A percentile compares a stretch with the other conserved stretches of the same genome.
Conservation (phyloP, 2,888 invertebrate species). For the Vanessa cardui region DNA sequence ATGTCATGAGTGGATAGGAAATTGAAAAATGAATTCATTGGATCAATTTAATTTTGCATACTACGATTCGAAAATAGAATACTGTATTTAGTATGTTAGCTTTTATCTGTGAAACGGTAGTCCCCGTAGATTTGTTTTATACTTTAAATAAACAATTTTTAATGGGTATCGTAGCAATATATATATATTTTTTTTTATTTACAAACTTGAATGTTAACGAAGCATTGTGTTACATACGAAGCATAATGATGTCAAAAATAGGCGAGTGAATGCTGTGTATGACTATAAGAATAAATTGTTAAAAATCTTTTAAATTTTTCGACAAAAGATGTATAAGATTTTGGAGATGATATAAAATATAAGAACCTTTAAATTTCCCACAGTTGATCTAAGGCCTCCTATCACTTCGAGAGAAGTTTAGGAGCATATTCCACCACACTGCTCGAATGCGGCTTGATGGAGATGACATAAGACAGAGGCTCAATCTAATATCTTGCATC, state of each 20-base stretch:
- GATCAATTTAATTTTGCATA: constrained; percentile 6
- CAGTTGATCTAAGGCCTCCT: too few species aligned
- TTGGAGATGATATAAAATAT: too few species aligned
- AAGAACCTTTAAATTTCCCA: too few species aligned
- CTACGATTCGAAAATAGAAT: constrained; percentile 3
- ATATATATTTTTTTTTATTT: background rate
- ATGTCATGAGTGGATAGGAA: constrained; percentile 22
- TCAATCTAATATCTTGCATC: too few species aligned
- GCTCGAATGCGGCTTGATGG: too few species aligned
- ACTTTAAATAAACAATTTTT: background rate
- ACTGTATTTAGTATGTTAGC: background rate
- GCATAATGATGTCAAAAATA: background rate
- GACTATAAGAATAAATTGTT: too few species aligned
- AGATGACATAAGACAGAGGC: too few species aligned
- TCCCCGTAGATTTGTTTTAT: background rate
- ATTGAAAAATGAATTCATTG: constrained; percentile 24
- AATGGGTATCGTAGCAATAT: background rate
- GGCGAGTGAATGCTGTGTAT: too few species aligned
- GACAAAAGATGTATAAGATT: too few species aligned
- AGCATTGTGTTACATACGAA: background rate
- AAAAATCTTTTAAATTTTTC: too few species aligned
- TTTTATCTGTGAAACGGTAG: background rate
- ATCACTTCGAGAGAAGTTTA: too few species aligned
- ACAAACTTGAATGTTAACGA: background rate
- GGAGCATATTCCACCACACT: too few species aligned